Evolutionary conservation across 2,113 vertebrate genomes (phyloP), one percentile per base, ranked within the genome.

Genomic region (Glaucomys volans): DNA sequence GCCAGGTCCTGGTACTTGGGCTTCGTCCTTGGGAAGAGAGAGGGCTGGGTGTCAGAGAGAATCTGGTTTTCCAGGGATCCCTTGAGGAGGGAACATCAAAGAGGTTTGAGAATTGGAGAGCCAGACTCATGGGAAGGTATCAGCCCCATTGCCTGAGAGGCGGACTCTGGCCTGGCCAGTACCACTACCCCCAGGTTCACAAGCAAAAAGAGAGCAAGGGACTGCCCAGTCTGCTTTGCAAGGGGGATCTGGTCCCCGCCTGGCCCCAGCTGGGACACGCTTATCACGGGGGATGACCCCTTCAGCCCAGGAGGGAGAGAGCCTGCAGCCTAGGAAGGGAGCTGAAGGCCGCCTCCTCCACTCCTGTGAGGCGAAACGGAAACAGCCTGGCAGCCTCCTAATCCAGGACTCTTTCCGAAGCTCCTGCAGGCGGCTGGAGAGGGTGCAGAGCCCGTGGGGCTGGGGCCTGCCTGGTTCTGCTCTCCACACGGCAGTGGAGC

Each of bases 321-420:
- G 59, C 44, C 52, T 13, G 18, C 2, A 16, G 22, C 67, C 42
- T 77, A 7, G 13, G 50, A 28, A 26, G 14, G 40, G 52, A 22
- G 18, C 24, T 5, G 1, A 5, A 9, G 47, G 44, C 26, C 4
- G 0, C 8, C 16, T 47, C 52, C 16, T 2, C 26, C 11, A 37
- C 52, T 88, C 37, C 92, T 35, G 35, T 47, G 42, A 64, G 54
- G 50, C 79, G 66, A 35, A 32, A 22, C 22, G 0, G 16, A 24
- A 72, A 42, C 8, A 40, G 44, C 81, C 44, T 1, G 5, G 22
- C 47, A 17, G 4, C 30, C 69, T 35, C 75, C 75, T 52, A 11
- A 52, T 3, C 24, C 66, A 8, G 17, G 14, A 50, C 50, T 24
- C 5, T 0, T 2, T 7, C 17, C 75, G 12, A n/a, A n/a, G 30